Evolutionary conservation across 2,888 invertebrate genomes (phyloP).

Genomic region (Eubasilissa splendida): DNA sequence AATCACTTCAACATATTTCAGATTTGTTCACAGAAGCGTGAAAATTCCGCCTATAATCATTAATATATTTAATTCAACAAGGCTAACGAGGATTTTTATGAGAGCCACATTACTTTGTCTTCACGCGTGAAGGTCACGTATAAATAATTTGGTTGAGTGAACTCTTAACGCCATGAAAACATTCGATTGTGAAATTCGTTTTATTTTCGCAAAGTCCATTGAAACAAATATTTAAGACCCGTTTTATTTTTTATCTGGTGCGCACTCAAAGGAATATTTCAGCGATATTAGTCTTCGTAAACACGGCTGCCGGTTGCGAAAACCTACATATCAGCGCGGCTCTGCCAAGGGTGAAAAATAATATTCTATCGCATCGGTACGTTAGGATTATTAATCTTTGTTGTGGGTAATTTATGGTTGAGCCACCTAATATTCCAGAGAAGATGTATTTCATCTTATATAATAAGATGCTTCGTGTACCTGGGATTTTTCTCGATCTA

Average conservation of each 20-base stretch:
- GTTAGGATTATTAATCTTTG: neutral
- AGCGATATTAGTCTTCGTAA: conserved; percentile 18
- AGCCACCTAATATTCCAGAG: too few species aligned
- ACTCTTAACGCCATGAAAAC: neutral
- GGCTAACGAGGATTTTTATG: neutral
- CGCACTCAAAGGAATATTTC: conserved; percentile 23
- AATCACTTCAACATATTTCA: too few species aligned
- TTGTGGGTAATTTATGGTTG: too few species aligned
- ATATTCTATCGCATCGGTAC: neutral
- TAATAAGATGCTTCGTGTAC: too few species aligned
- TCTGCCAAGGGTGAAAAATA: conserved; percentile 36
- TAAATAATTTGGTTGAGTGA: conserved; percentile 26
- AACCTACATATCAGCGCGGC: conserved; percentile 26
- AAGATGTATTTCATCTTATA: too few species aligned
- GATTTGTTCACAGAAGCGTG: too few species aligned
- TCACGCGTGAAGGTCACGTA: conserved; percentile 1
- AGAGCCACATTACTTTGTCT: neutral
- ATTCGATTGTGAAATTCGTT: conserved; percentile 11
- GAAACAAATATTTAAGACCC: conserved; percentile 2
- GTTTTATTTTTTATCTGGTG: conserved; percentile 4
- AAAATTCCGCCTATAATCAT: too few species aligned
- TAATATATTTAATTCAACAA: neutral
- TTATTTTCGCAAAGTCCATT: conserved; percentile 2
- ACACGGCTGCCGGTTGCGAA: conserved; percentile 37
- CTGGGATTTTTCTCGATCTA: too few species aligned